Conservation (phyloP, 2,113 vertebrate species). For the Pampusana beccarii region DNA sequence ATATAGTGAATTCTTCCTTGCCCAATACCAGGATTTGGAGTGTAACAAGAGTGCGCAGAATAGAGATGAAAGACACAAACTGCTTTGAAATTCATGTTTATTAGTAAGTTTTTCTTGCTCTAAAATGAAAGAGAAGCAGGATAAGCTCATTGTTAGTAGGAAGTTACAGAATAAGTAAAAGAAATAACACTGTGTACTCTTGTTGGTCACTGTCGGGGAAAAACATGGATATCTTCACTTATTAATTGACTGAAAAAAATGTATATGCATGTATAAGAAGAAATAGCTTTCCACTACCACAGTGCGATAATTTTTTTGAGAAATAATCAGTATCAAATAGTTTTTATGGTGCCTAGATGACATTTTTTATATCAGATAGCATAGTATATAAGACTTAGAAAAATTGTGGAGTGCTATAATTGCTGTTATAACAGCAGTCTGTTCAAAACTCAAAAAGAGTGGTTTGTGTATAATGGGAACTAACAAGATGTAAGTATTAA, state of each 20-base stretch:
- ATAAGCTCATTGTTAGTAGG: not conserved
- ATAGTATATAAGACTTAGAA: not conserved
- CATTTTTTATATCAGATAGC: not conserved
- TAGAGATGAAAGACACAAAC: not conserved
- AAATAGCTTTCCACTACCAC: not conserved
- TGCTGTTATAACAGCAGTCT: not conserved
- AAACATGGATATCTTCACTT: not conserved
- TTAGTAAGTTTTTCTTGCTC: not conserved
- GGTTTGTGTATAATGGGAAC: not conserved
- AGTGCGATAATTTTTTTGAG: not conserved
- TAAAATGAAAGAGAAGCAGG: not conserved
- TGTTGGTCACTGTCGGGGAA: not conserved
- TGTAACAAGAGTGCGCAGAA: not conserved
- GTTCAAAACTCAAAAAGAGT: not conserved
- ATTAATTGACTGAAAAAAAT: not conserved
- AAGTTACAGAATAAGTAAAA: not conserved
- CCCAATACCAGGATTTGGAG: not conserved
- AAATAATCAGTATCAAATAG: not conserved
- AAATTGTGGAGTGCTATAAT: not conserved
- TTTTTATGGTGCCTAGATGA: not conserved
- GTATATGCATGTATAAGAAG: not conserved
- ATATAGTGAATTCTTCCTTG: not conserved
- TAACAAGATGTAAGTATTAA: not conserved
- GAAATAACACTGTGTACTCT: not conserved
- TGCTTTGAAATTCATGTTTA: not conserved